phyloP scores from a whole-genome alignment of 1,140 invertebrate genomes.

The Drosophila pseudoananassae region DNA sequence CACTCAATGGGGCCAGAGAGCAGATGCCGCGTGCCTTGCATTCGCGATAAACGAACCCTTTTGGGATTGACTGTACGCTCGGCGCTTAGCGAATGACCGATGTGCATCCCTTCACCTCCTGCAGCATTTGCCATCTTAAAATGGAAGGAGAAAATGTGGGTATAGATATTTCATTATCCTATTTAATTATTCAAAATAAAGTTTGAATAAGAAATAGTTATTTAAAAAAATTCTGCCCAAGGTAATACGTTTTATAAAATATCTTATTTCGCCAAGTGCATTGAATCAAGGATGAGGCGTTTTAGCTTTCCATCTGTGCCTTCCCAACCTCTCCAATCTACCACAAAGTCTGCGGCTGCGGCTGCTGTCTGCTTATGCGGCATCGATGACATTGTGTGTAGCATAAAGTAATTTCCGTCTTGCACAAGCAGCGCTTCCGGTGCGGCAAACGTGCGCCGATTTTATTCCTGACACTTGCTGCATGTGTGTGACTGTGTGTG shows the following conservation, averaged over 20 bases:
- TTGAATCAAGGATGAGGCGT: not conserved
- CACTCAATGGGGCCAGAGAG: constrained; percentile 46
- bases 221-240: too few relatives aligned
- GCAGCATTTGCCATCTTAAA: constrained; percentile 44
- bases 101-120: constrained; percentile 15
- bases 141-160: constrained; percentile 42
- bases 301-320: not conserved
- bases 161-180: not conserved
- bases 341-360: constrained; percentile 28
- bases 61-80: constrained; percentile 33
- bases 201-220: too few relatives aligned
- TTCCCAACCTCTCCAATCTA: not conserved
- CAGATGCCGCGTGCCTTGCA: constrained; percentile 64
- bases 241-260: too few relatives aligned
- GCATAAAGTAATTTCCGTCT: constrained; percentile 83
- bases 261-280: not conserved
- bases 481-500: constrained; percentile 31
- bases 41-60: constrained; percentile 49
- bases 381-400: constrained; percentile 83
- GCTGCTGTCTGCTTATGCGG: constrained; percentile 71
- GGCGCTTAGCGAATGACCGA: constrained; percentile 35
- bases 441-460: constrained; percentile 77
- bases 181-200: too few relatives aligned
- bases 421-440: constrained; percentile 82
- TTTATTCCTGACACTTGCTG: constrained; percentile 72